A percentile compares a stretch with the other conserved stretches of the same genome.
Conservation (phyloP, 2,888 invertebrate genomes). For the Rhorus exstirpatorius region DNA sequence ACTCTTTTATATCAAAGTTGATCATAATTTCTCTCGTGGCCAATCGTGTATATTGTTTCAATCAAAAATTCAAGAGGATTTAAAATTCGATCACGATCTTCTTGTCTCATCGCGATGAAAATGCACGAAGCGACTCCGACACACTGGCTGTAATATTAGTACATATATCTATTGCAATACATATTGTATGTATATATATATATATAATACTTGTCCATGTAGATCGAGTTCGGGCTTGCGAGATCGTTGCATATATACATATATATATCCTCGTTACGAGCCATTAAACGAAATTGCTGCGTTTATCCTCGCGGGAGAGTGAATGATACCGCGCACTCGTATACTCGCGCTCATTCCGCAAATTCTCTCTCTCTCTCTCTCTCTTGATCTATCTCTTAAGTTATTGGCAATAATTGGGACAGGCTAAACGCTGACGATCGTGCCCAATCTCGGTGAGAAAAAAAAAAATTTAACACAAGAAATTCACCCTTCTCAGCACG, state of each 20-base stretch:
- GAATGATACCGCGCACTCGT: conserved; percentile 62
- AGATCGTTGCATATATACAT: conserved; percentile 49
- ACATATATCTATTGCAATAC: no score
- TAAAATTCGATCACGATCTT: conserved; percentile 30
- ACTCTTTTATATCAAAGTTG: no score
- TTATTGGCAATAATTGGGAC: conserved; percentile 51
- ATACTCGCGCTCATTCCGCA: conserved; percentile 41
- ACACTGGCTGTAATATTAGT: background rate
- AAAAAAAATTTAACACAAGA: conserved; percentile 1
- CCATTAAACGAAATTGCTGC: conserved; percentile 73
- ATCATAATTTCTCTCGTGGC: background rate
- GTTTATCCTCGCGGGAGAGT: conserved; percentile 69
- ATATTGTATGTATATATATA: background rate
- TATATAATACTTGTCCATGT: conserved; percentile 16
- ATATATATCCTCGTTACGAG: conserved; percentile 67
- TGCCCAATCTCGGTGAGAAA: background rate
- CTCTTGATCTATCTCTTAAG: conserved; percentile 15
- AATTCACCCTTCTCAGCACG: conserved; percentile 21
- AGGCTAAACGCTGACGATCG: conserved; percentile 20
- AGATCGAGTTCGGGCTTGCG: conserved; percentile 56
- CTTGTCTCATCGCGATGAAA: conserved; percentile 23
- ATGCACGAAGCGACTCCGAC: conserved; percentile 6
- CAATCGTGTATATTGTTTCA: conserved; percentile 24
- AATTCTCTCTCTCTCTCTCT: conserved; percentile 3
- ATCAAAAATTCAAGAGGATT: conserved; percentile 45